Base-by-base conservation (phyloP, 2,888 invertebrate species). In the Drosophila helvetica region DNA sequence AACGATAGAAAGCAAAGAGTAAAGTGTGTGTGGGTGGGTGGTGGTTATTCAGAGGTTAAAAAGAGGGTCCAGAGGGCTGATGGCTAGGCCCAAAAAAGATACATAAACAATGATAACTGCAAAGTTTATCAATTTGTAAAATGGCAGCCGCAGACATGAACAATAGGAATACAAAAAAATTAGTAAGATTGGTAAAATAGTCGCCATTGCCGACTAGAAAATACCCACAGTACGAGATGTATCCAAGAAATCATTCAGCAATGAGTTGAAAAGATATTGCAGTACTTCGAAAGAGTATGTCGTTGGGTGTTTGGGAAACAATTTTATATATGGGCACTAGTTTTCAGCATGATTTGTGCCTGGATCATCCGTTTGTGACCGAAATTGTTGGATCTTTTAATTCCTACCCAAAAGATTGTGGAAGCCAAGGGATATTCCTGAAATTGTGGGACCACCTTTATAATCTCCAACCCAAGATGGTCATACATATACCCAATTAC, bases 61-160 rank as follows among this genome's bases (percentile, higher is more conserved):
- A 6, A 18, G 53, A 48, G 51, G 57, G 60, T 66, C 73, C 69
- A 79, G 66, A 77, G 75, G 62, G 48, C 48, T 43, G 55, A 50
- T 33, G 64, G 70, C 69, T 63, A 64, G 69, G 63, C 52, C 60
- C 55, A 64, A 56, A 63, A 74, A 79, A 80, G 86, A 78, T 80
- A 80, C 87, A 85, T 79, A 87, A 80, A 74, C 87, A 87, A 80
- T 78, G 84, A 84, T 87, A 87, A 85, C 87, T 82, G 72, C 65
- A 79, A 80, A 85, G 79, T 87, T 87, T 85, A 83, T 87, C 87
- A 85, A 85, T 85, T 87, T 85, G 75, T 79, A 83, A 86, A 85
- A 87, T 87, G 79, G 71, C 80, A 67, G 75, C 68, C 64, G 64
- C 65, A 59, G 73, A 58, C 50, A 55, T 52, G 51, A 55, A 51